Evolutionary conservation across 2,113 vertebrate species (phyloP).

Genomic region (Cacatua alba): DNA sequence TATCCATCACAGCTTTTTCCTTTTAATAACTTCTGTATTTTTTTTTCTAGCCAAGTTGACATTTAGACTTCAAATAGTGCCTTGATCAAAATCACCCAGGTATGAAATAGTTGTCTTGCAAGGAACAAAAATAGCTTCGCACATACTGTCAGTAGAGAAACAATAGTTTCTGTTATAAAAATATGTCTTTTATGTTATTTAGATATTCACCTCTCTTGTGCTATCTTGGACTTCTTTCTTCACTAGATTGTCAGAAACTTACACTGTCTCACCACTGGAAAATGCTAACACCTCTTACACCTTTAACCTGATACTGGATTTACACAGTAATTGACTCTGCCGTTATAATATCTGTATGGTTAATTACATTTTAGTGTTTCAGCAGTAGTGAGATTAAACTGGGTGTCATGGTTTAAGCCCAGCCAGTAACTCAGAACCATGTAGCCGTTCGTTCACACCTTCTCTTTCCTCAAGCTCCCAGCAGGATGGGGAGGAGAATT

Average conservation of each 20-base stretch:
- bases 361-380: background rate
- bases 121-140: conserved; percentile 7
- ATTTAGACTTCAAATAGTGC: background rate
- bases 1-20: background rate
- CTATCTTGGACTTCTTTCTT: background rate
- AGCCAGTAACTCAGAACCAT: background rate
- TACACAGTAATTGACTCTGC: background rate
- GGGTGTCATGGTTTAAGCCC: background rate
- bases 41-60: conserved; percentile 2
- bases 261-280: background rate
- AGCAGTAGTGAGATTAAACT: background rate
- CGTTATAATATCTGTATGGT: background rate
- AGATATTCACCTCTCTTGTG: background rate
- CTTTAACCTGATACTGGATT: background rate
- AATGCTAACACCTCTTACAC: background rate
- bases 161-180: background rate
- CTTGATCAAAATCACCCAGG: conserved; percentile 34
- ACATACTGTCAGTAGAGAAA: background rate
- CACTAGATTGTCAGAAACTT: background rate
- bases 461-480: background rate
- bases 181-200: background rate
- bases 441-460: background rate
- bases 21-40: background rate
- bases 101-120: background rate
- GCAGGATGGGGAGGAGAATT: background rate